Base-by-base conservation (phyloP, 2,113 vertebrate genomes). In the Bagarius yarrelli region DNA sequence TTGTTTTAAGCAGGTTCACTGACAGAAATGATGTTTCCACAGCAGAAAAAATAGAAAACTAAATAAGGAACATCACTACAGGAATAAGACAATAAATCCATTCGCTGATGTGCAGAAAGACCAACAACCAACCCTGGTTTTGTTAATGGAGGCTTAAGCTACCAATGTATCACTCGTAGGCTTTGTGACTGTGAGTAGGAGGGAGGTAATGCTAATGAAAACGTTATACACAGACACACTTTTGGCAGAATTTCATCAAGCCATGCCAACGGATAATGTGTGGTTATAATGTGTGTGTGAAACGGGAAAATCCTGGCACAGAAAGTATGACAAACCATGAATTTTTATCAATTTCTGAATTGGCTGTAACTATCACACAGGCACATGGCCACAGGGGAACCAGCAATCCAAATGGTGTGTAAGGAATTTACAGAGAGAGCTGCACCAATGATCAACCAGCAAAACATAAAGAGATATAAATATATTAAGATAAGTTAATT, bases 201-300 rank as follows among this genome's bases (percentile, higher is more conserved):
- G 71, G 52, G 56, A 79, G 82, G 57, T 56, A 57, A n/a, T 76
- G 52, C 81, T 80, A 75, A 87, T 82, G 83, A 85, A 85, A 83
- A 81, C 12, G 75, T 75, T 66, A 50, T 66, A 73, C 70, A 78
- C 59, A 79, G 70, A 81, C 81, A 79, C 76, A 73, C 50, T 73
- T 82, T 72, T 85, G 76, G 83, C 76, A 79, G 53, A 14, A 50
- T 61, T 79, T 79, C 16, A 60, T 61, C 61, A 34, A 70, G 32
- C 34, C 59, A 30, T 4, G 83, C 83, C 71, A 75, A 73, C 6
- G 19, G 50, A 36, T 36, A 78, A 60, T 52, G 50, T 73, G 74
- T 32, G n/a, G 69, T 36, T 80, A 40, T 3, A 70, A 23, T 12
- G 57, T 25, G 30, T 34, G 69, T 64, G 25, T 47, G 69, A 69